A percentile compares a stretch with the other conserved stretches of the same genome.
Evolutionary conservation across 2,113 vertebrate genomes (phyloP).

Genomic region (Colinus virginianus): DNA sequence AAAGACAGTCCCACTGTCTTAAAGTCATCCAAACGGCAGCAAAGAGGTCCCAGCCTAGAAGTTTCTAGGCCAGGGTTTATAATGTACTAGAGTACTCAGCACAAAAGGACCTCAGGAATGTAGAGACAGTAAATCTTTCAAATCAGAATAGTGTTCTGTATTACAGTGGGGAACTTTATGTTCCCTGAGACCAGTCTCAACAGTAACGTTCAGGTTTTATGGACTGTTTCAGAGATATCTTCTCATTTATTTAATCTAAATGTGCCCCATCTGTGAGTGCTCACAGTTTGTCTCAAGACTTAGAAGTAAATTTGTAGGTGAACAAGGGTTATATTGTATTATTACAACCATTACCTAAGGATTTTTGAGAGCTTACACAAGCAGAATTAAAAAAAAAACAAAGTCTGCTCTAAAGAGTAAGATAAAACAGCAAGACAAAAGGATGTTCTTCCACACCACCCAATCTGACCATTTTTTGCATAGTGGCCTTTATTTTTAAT

Average conservation of each 20-base stretch:
- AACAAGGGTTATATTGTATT: background rate
- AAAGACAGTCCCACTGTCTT: background rate
- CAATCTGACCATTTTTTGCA: background rate
- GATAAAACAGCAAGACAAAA: background rate
- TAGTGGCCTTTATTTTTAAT: background rate
- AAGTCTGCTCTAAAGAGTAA: background rate
- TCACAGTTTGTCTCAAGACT: background rate
- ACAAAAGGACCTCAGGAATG: background rate
- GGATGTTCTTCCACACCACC: background rate
- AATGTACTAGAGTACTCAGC: background rate
- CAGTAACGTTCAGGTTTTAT: background rate
- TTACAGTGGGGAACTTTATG: background rate
- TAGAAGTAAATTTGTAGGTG: background rate
- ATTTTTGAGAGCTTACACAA: background rate
- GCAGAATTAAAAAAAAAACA: background rate
- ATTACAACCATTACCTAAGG: background rate
- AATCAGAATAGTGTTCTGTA: background rate
- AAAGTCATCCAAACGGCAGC: background rate
- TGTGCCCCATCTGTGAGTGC: rapidly evolving
- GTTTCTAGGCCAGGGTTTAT: background rate
- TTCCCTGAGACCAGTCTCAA: background rate
- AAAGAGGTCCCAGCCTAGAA: background rate
- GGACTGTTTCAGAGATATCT: background rate
- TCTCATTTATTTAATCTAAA: background rate
- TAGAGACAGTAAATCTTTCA: background rate